Conservation (phyloP, 1,140 invertebrate genomes). For the Orchesella cincta region DNA sequence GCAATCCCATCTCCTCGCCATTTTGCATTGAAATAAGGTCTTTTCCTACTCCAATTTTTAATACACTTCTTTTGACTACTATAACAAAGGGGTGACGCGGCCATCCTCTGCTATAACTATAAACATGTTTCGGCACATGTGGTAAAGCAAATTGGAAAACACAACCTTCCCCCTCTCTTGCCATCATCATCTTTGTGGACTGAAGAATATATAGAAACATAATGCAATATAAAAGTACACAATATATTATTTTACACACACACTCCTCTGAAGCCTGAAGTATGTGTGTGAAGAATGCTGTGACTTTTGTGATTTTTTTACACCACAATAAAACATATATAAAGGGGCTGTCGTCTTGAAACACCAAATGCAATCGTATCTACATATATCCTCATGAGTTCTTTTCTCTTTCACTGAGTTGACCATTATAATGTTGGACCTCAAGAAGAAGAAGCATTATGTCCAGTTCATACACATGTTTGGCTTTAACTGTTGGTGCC, state of each 20-base stretch:
- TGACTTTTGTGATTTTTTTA: not conserved
- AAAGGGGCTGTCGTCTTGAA: not conserved
- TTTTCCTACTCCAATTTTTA: constrained; percentile 46
- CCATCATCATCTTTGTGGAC: not conserved
- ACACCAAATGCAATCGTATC: not conserved
- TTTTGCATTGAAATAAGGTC: constrained; percentile 41
- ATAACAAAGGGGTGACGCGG: too few species aligned
- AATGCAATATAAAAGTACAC: constrained; percentile 7
- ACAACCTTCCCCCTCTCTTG: not conserved
- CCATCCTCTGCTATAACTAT: too few species aligned
- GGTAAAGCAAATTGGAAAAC: not conserved
- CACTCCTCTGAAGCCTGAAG: not conserved
- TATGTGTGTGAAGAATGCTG: not conserved
- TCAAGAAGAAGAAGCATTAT: not conserved
- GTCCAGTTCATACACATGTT: not conserved
- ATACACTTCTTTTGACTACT: too few species aligned
- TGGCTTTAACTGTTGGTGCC: too few species aligned
- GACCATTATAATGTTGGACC: not conserved
- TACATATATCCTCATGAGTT: not conserved
- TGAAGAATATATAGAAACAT: not conserved
- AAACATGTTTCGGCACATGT: not conserved
- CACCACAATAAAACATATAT: not conserved
- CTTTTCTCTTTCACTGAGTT: not conserved
- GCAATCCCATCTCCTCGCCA: constrained; percentile 38
- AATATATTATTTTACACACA: constrained; percentile 12